Base-by-base conservation (phyloP, 2,888 invertebrate species). In the Rhogogaster chlorosoma region DNA sequence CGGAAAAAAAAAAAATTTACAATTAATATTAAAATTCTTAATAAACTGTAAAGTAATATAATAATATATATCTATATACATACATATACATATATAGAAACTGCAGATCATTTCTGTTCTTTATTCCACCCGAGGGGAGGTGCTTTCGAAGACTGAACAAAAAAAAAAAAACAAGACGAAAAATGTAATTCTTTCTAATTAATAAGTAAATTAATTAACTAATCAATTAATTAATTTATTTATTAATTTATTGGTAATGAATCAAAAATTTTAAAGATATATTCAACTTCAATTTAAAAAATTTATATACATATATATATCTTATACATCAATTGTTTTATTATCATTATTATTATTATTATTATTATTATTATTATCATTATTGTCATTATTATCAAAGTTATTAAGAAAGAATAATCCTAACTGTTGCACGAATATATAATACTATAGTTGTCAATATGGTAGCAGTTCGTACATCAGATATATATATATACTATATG, bases 61-160 rank as follows among this genome's bases (percentile, higher is more conserved):
- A 10, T 15, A 5, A 75, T 42, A 38, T n/a, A n/a, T n/a, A n/a
- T n/a, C n/a, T n/a, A n/a, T 36, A 71, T 71, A 71, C 36, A 36
- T 71, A 71, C 36, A 36, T 32, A 71, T 71, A 71, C 36, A 71
- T 71, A 71, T 12, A 26, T 61, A 61, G 26, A 61, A 61, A 61
- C 3, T 26, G 26, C n/a, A n/a, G n/a, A 61, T 61, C 26, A 71
- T 71, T 38, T 29, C 18, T 49, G 29, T 77, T 77, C n/a, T 10
- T 29, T 77, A 49, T 77, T 53, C 53, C 53, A 53, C 53, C 53
- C 53, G 53, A 53, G 53, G 53, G 53, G 86, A 87, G 89, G 87
- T 89, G 88, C 87, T 88, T 89, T 87, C 88, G 78, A 89, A 89
- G 89, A 89, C 89, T 89, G 88, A 89, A 83, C 12, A 36, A n/a